These are phyloP conservation scores for Chiloscyllium plagiosum DNA, from an alignment of 2,113 vertebrate species.

Conservation along the genomic window DNA sequence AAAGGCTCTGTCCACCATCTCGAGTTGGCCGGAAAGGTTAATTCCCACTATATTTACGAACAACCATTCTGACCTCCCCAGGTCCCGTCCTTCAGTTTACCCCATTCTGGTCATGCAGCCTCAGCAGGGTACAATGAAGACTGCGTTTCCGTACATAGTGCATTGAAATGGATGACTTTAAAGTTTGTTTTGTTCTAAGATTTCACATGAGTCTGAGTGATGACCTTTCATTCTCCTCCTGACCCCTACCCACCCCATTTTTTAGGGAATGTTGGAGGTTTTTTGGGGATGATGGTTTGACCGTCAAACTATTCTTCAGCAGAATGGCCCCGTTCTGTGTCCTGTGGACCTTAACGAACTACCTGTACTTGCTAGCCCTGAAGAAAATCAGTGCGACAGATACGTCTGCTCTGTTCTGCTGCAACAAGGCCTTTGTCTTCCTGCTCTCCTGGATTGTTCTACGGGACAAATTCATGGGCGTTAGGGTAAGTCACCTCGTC, in stretches of 20 bases:
- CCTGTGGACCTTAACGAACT: slow-evolving; percentile 94
- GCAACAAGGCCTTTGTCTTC: slow-evolving; percentile 98
- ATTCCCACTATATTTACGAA: background rate
- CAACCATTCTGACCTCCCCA: background rate
- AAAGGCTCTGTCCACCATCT: background rate
- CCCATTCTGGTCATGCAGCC: background rate
- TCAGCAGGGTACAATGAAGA: background rate
- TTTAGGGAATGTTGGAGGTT: slow-evolving; percentile 86
- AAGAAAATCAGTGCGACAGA: slow-evolving; percentile 96
- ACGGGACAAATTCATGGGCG: slow-evolving; percentile 96
- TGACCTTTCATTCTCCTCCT: slow-evolving; percentile 35
- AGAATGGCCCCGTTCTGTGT: slow-evolving; percentile 89
- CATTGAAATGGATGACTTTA: background rate
- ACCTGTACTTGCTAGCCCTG: slow-evolving; percentile 96
- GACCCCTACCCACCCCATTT: slow-evolving; percentile 43
- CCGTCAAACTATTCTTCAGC: slow-evolving; percentile 87
- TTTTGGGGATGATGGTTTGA: slow-evolving; percentile 90
- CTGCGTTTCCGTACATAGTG: background rate
- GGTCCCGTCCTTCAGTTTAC: background rate
- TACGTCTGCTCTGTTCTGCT: slow-evolving; percentile 91
- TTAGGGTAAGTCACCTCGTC: slow-evolving; percentile 77
- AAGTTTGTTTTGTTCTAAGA: background rate
- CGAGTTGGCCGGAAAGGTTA: background rate
- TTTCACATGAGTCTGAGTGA: background rate
- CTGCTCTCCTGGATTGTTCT: slow-evolving; percentile 96